Evolutionary conservation across 2,113 vertebrate species (phyloP).

Genomic region (Rhombomys opimus): DNA sequence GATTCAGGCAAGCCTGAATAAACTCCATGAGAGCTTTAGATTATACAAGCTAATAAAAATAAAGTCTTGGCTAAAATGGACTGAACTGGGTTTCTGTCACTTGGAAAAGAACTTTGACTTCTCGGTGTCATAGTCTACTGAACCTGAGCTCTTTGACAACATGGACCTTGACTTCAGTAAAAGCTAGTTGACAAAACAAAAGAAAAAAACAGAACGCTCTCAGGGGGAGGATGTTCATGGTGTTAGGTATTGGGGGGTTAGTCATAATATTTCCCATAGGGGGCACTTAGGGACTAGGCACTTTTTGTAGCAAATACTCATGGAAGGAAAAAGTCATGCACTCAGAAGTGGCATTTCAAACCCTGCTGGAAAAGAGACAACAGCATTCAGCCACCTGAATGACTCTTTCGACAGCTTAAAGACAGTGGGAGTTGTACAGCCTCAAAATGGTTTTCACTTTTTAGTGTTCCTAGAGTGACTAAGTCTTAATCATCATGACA

Average conservation of each 20-base stretch:
- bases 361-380: background rate
- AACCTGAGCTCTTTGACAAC: background rate
- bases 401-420: background rate
- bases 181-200: background rate
- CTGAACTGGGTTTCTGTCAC: background rate
- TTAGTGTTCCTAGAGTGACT: background rate
- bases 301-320: background rate
- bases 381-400: background rate
- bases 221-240: background rate
- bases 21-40: background rate
- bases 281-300: background rate
- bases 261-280: background rate
- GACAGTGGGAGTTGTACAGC: background rate
- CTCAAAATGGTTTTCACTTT: constrained; percentile 24
- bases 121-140: background rate
- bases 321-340: background rate
- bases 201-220: background rate
- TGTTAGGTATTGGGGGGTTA: background rate
- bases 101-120: background rate
- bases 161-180: background rate
- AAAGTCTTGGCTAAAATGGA: background rate
- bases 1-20: background rate
- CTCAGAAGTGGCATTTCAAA: background rate
- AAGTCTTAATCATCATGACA: constrained; percentile 65
- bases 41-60: background rate